Percentiles rank a stretch among this genome's conserved stretches.
These are phyloP conservation scores for Galagoides demidoff DNA, from an alignment of 2,797 vertebrate species.

Conservation along the genomic window DNA sequence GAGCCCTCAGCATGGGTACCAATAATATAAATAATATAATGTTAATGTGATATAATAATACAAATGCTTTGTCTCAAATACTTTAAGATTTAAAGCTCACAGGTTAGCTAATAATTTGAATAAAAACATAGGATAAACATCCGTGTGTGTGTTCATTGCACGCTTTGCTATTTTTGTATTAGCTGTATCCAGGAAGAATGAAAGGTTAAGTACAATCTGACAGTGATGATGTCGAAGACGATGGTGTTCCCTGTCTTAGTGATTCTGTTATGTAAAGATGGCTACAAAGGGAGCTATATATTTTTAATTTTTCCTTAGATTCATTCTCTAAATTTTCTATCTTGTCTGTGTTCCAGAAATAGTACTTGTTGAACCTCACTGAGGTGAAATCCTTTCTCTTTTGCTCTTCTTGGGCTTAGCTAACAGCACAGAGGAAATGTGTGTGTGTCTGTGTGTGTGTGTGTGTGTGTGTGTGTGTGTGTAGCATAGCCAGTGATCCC, in stretches of 20 bases:
- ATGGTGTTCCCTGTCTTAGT: not conserved
- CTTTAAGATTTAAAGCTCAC: not conserved
- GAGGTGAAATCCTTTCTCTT: not conserved
- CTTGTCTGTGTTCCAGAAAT: not conserved
- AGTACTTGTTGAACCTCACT: not conserved
- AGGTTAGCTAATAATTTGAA: not conserved
- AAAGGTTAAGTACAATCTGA: not conserved
- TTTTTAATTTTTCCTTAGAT: not conserved
- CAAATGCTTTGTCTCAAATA: not conserved
- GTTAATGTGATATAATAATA: not conserved
- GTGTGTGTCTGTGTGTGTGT: no score
- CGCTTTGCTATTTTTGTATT: not conserved
- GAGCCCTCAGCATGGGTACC: not conserved
- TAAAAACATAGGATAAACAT: not conserved
- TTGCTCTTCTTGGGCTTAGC: not conserved
- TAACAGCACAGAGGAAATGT: not conserved
- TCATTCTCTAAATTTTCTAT: not conserved
- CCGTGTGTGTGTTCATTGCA: no score
- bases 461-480: not conserved
- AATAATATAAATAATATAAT: not conserved
- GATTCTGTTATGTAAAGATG: not conserved
- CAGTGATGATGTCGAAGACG: not conserved
- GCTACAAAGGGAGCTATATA: not conserved
- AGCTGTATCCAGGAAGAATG: not conserved
- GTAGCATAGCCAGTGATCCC: no score